Evolutionary conservation across 37 sponge, comb jelly and placozoan genomes (phyloP), one percentile per base, ranked within the genome.

Genomic region (Cladorhizidae sp.): DNA sequence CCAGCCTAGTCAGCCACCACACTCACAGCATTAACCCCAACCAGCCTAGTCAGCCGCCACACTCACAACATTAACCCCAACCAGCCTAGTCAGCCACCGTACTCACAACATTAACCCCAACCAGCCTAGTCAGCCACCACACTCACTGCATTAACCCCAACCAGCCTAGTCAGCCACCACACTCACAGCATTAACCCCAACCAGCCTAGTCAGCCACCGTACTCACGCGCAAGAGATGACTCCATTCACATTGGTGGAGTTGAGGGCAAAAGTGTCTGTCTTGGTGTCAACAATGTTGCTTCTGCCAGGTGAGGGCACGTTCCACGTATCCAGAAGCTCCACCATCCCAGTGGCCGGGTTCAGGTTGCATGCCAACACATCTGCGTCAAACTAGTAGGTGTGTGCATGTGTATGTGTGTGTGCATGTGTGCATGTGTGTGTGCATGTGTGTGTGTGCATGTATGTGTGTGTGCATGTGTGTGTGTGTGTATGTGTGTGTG

Each of bases 391-490:
- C 49, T 45, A 45, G 9, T 45, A 9, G 5, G 49, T 5, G 5
- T 45, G 5, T 5, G 49, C 9, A 9, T 45, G 49, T 45, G 49
- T 45, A 9, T 45, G 49, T 45, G 64, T 62, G 64, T 29, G 40
- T 70, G 40, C 12, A 51, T 73, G 73, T 73, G 73, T 73, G 52
- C 41, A 51, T 73, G 73, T 73, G 73, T 73, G 73, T 73, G 73
- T 73, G 73, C 41, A 51, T 73, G 52, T 41, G 73, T 73, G 73
- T 73, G 73, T 41, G 73, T 73, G 73, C 41, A 28, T 73, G 73
- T 73, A 51, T 73, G 73, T 73, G 73, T 73, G 73, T 41, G 73
- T 73, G 73, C 41, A 51, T 73, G 73, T 73, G 73, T 73, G 73
- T 73, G 73, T 41, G 73, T 73, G 52, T 73, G 73, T 73, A 51